phyloP scores from a whole-genome alignment of 2,113 vertebrate genomes.

The Synchiropus splendidus region DNA sequence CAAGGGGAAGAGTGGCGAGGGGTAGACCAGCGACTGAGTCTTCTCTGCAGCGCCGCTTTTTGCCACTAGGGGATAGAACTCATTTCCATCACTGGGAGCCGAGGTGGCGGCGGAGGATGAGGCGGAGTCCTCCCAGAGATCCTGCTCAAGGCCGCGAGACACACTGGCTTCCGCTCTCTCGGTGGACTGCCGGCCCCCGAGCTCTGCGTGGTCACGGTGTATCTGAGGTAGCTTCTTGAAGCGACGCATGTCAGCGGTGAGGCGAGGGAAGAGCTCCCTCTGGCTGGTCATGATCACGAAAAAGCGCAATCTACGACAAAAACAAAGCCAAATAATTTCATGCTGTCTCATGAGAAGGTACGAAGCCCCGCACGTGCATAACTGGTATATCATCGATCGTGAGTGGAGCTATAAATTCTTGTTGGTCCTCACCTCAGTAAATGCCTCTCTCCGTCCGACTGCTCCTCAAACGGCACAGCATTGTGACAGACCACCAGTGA shows the following conservation, averaged over 20 bases:
- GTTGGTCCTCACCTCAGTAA: conserved; percentile 77
- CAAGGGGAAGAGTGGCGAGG: conserved; percentile 78
- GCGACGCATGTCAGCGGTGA: conserved; percentile 87
- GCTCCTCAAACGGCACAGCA: conserved; percentile 88
- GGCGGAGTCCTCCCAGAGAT: conserved; percentile 68
- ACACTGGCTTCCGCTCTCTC: conserved; percentile 24
- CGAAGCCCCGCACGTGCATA: too few species aligned
- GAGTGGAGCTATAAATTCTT: too few species aligned
- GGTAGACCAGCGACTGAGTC: conserved; percentile 66
- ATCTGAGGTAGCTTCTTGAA: conserved; percentile 86
- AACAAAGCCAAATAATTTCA: background rate
- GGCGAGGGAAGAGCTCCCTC: conserved; percentile 88
- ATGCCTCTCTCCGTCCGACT: conserved; percentile 88
- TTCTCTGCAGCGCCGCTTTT: conserved; percentile 26
- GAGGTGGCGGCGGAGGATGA: conserved; percentile 8
- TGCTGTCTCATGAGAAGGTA: too few species aligned
- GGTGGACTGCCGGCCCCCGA: conserved; percentile 33
- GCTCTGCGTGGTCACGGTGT: conserved; percentile 73
- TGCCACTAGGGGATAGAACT: conserved; percentile 51
- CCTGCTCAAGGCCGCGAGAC: conserved; percentile 41
- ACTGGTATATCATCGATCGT: too few species aligned
- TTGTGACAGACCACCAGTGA: conserved; percentile 92
- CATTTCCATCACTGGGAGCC: conserved; percentile 49
- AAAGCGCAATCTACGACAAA: conserved; percentile 73
- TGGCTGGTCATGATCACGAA: conserved; percentile 97